Base-by-base conservation (phyloP, 2,797 vertebrate genomes). In the Neosilurus mollespiculum region DNA sequence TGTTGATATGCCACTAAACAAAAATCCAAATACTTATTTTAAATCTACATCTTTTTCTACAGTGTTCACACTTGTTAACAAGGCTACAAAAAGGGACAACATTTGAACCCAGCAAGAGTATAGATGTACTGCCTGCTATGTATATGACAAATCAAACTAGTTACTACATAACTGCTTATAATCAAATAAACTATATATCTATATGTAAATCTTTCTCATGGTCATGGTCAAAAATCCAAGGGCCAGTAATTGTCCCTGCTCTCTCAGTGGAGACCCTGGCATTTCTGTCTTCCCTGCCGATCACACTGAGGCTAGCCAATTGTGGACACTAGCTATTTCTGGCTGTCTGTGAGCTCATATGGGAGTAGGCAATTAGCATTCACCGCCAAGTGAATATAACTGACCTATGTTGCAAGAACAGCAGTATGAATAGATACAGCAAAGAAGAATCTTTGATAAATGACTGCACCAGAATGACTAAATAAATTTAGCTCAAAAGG, bases 211-310 rank as follows among this genome's bases (percentile, higher is more conserved):
- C 59, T 18, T 64, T 7, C 37, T 26, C 7, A 43, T n/a, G 11
- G 22, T 78, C 0, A 26, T 43, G 10, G n/a, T 51, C 59, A 64
- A 37, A 11, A 65, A 26, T 53, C 24, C 8, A 53, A 26, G 16
- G n/a, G 18, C 15, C 43, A 78, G 62, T 61, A 61, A n/a, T n/a
- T 37, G 11, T 77, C 56, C 59, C 76, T 78, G 76, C 77, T 78
- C n/a, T 49, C 59, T 49, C 37, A 16, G 58, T 78, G 37, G 22
- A 62, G 4, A 62, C 24, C 14, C 24, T 64, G 76, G 8, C 14
- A 64, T 62, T 78, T 78, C 56, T 64, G 3, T 26, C 30, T 78
- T 78, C 12, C 7, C 20, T 37, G 58, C 64, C n/a, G 15, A 51
- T 78, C 59, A 0, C n/a, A 64, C n/a, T 51, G 37, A 62, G 22